Conservation (phyloP, 2,888 invertebrate genomes). For the Ophion obscuratus region DNA sequence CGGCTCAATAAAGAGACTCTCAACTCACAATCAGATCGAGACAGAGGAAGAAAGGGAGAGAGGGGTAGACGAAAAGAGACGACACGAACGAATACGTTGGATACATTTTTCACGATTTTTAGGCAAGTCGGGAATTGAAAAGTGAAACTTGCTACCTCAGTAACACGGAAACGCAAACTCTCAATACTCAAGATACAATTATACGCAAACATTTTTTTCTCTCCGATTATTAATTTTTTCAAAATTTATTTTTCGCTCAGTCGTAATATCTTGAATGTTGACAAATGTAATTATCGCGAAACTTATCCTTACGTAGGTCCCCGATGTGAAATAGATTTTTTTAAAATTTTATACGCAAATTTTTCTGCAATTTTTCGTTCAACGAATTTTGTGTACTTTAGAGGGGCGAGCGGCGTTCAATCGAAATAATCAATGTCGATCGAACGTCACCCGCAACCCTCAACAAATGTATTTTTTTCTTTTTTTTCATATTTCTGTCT, state of each 20-base stretch:
- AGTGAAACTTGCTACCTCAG: background rate
- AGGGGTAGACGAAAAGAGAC: background rate
- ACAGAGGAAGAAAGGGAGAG: slow-evolving; percentile 5
- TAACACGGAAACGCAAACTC: background rate
- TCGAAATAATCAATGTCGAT: slow-evolving; percentile 25
- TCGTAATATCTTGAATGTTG: background rate
- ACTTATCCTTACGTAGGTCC: background rate
- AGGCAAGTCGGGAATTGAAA: background rate
- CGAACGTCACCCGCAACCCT: slow-evolving; percentile 30
- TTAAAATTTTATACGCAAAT: background rate
- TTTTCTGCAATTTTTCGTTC: background rate
- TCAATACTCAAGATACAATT: background rate
- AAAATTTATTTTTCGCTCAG: background rate
- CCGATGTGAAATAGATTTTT: background rate
- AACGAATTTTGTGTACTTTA: background rate
- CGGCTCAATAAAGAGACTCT: background rate
- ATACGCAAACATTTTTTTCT: background rate
- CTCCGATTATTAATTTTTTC: background rate
- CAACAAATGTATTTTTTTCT: background rate
- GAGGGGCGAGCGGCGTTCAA: slow-evolving; percentile 42
- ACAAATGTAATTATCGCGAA: background rate
- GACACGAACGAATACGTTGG: background rate
- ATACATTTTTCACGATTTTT: background rate
- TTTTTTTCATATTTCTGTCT: background rate
- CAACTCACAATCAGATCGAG: background rate